Evolutionary conservation across 2,113 vertebrate species (phyloP).

Genomic region (Trematomus loennbergii): DNA sequence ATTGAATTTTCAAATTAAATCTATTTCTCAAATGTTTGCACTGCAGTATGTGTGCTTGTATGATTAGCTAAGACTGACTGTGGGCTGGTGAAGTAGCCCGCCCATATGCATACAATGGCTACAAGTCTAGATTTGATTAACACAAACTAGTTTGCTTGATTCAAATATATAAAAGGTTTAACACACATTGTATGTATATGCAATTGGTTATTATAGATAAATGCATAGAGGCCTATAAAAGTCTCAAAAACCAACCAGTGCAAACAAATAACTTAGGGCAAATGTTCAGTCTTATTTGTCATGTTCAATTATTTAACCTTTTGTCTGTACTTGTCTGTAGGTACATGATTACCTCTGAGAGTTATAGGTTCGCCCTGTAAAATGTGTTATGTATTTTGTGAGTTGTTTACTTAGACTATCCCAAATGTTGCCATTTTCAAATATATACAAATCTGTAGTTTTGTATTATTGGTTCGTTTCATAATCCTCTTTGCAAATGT

Average conservation of each 20-base stretch:
- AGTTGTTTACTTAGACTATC: too few species aligned
- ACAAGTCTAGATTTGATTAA: neutral
- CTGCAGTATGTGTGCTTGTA: neutral
- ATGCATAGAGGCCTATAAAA: neutral
- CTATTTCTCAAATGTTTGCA: neutral
- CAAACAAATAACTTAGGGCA: neutral
- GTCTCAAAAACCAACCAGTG: neutral
- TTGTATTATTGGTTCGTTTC: too few species aligned
- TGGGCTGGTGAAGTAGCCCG: neutral
- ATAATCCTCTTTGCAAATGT: too few species aligned
- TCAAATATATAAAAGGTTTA: neutral
- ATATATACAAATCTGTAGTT: too few species aligned
- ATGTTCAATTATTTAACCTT: neutral
- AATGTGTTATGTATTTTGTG: too few species aligned
- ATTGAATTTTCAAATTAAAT: neutral
- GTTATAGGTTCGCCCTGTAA: too few species aligned
- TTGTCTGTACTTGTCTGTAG: neutral
- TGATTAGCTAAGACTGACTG: neutral
- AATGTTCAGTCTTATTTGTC: neutral
- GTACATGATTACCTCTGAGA: too few species aligned
- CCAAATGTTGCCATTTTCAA: too few species aligned
- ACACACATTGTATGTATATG: neutral
- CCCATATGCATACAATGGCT: neutral
- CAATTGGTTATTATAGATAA: neutral
- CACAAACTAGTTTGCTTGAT: neutral